Base-by-base conservation (phyloP, 2,113 vertebrate genomes). In the Sylvia atricapilla region DNA sequence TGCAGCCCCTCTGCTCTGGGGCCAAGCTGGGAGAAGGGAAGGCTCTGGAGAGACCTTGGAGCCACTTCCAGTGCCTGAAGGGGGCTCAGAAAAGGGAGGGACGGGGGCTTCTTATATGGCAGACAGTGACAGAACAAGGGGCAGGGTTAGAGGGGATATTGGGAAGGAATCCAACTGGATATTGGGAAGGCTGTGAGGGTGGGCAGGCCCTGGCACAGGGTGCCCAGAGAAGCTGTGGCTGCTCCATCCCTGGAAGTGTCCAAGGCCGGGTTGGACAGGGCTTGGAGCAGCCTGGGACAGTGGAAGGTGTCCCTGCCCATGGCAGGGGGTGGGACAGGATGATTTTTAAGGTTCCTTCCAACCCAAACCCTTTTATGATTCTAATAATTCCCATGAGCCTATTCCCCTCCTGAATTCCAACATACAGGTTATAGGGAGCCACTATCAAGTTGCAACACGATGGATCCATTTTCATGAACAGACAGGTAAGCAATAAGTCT, bases 401-500 rank as follows among this genome's bases (percentile, higher is more conserved):
- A 21, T 69, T 28, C 24, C 46, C 15, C 19, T 47, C 37, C 83
- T 28, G 17, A 83, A 86, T 79, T 53, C 64, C 70, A 80, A 1
- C 28, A 13, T 4, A 18, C 5, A 39, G 43, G 16, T 67, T 77
- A 58, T 2, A 63, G 64, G 62, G 49, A 94, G 60, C 43, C 63
- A 10, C 72, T 20, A 78, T 33, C 59, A 62, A 70, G 50, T 33
- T 84, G 49, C 79, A 93, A 28, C 13, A 20, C 4, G 76, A 89
- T 56, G 52, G 86, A 90, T 84, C 83, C 86, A 81, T 92, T 96
- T 77, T 66, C 68, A 62, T 8, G 14, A 67, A 44, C 2, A 89
- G 92, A 67, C 41, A 95, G 79, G 90, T 92, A 94, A 93, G 90
- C 90, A 84, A 37, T 67, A 76, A 88, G 46, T 69, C 76, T 78